Conservation (phyloP, 2,797 vertebrate species). For the Lepus townsendii region DNA sequence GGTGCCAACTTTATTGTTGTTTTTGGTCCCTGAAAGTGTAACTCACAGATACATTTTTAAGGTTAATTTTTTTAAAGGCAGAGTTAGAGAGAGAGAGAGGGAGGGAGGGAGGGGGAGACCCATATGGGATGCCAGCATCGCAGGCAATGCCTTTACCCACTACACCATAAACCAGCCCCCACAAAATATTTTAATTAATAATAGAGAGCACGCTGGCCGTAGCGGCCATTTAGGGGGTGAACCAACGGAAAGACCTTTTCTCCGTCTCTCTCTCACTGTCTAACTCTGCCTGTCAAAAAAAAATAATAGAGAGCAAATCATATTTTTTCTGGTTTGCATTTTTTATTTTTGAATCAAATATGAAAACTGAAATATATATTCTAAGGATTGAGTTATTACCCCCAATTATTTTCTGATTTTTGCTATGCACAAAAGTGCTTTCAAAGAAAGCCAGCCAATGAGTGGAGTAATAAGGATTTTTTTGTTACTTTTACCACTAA, state of each 20-base stretch:
- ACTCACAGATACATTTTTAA: not conserved
- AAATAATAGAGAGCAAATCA: not conserved
- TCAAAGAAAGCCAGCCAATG: not conserved
- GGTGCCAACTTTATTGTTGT: not conserved
- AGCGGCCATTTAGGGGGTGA: too few relatives aligned
- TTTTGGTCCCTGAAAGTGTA: constrained; percentile 33
- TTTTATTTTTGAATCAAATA: not conserved
- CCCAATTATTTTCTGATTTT: constrained; percentile 36
- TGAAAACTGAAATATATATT: constrained; percentile 33
- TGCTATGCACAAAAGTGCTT: not conserved
- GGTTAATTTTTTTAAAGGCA: too few relatives aligned
- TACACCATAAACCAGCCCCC: too few relatives aligned
- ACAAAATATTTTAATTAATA: constrained; percentile 59
- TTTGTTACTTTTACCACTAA: constrained; percentile 5
- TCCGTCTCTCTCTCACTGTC: too few relatives aligned
- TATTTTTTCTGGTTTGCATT: constrained; percentile 15
- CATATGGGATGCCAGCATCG: too few relatives aligned
- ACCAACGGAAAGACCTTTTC: too few relatives aligned
- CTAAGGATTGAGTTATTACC: not conserved
- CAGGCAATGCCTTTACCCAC: too few relatives aligned
- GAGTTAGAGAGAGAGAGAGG: too few relatives aligned
- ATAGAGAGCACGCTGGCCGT: not conserved
- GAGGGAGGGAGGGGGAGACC: too few relatives aligned
- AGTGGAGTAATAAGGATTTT: not conserved
- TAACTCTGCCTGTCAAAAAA: too few relatives aligned